These are phyloP conservation scores for Emmelina monodactyla DNA, from an alignment of 2,888 invertebrate genomes.

Conservation along the genomic window DNA sequence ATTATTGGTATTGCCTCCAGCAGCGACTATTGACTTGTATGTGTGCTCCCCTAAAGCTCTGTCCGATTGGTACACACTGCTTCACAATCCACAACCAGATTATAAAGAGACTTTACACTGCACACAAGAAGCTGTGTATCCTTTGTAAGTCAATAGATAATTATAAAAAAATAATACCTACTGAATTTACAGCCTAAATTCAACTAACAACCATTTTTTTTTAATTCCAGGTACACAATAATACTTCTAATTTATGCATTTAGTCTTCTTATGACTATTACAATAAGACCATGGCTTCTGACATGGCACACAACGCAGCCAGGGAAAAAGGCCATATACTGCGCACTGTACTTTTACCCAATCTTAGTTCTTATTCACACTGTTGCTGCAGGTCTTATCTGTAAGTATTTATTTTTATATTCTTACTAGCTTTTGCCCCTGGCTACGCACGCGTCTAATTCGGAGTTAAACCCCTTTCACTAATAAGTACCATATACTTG, in stretches of 20 bases:
- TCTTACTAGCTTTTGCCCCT: no score
- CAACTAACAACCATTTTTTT: no score
- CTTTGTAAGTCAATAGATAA: slow-evolving; percentile 74
- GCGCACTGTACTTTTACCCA: slow-evolving; percentile 94
- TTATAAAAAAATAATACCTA: not conserved
- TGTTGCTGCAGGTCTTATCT: slow-evolving; percentile 88
- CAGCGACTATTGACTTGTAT: slow-evolving; percentile 76
- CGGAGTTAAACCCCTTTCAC: no score
- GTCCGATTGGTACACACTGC: slow-evolving; percentile 96
- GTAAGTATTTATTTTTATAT: slow-evolving; percentile 68
- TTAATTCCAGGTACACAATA: slow-evolving; percentile 86
- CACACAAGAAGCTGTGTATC: slow-evolving; percentile 98
- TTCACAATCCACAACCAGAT: slow-evolving; percentile 93
- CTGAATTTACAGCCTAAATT: no score
- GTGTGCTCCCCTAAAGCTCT: slow-evolving; percentile 83
- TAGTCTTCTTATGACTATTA: slow-evolving; percentile 79
- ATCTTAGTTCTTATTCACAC: slow-evolving; percentile 87
- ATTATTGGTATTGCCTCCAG: slow-evolving; percentile 81
- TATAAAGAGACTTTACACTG: slow-evolving; percentile 90
- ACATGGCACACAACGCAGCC: slow-evolving; percentile 70
- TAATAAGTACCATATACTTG: no score
- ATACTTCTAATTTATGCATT: slow-evolving; percentile 90
- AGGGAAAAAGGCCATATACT: slow-evolving; percentile 85
- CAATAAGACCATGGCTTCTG: slow-evolving; percentile 79
- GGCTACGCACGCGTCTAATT: no score